Conservation (phyloP, 1,140 invertebrate genomes). For the Pteromalus puparum region DNA sequence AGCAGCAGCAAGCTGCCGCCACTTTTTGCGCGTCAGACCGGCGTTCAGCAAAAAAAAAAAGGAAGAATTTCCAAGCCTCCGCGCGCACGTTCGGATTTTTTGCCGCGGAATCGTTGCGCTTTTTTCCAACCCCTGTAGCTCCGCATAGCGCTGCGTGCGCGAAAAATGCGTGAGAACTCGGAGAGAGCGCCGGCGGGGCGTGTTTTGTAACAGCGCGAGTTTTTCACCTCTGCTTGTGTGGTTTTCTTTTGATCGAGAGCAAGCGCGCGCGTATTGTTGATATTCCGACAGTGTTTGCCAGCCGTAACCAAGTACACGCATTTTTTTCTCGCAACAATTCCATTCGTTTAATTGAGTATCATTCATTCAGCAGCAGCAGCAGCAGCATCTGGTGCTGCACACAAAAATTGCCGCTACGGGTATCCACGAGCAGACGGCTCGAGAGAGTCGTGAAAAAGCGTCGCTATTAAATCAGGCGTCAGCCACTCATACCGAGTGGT, state of each 20-base stretch:
- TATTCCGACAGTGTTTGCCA: background rate
- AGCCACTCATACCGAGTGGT: background rate
- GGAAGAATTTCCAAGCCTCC: background rate
- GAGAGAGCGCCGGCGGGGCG: no score
- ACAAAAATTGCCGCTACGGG: background rate
- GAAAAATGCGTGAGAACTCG: no score
- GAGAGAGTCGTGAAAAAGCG: background rate
- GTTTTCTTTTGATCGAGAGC: background rate
- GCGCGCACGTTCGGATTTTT: background rate
- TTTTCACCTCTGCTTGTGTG: background rate
- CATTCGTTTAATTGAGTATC: background rate
- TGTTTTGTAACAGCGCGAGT: background rate
- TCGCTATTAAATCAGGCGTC: background rate
- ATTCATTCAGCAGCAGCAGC: no score
- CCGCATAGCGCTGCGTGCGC: no score
- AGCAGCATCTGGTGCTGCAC: background rate
- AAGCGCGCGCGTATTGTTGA: background rate
- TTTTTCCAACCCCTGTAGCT: no score
- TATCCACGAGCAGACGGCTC: no score
- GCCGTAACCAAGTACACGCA: no score
- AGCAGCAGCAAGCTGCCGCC: no score
- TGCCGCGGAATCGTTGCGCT: background rate
- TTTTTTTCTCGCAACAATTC: background rate
- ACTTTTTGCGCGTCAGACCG: background rate
- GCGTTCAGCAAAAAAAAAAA: background rate